These are phyloP conservation scores for Megathymus violae DNA, from an alignment of 1,140 invertebrate species.

Conservation along the genomic window DNA sequence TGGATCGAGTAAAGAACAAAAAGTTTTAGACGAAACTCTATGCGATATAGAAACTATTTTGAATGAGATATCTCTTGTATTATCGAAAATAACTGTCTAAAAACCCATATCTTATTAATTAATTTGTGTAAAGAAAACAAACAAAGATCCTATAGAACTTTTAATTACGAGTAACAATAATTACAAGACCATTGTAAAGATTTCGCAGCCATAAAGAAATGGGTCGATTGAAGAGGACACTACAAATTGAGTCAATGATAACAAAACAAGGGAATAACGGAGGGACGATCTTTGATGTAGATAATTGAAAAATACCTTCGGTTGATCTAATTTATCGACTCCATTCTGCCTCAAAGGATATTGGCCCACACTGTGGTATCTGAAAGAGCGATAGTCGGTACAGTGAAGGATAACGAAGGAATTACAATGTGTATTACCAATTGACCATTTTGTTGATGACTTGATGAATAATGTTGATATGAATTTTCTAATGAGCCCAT, in stretches of 20 bases:
- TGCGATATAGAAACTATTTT: no score
- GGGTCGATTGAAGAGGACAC: constrained; percentile 27
- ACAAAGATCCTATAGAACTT: background rate
- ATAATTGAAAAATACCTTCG: constrained; percentile 21
- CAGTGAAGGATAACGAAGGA: background rate
- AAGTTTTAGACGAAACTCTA: no score
- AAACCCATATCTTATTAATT: constrained; percentile 11
- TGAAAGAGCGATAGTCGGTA: background rate
- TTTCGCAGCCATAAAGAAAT: constrained; percentile 3
- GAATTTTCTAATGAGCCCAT: no score
- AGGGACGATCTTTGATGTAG: constrained; percentile 10
- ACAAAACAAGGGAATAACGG: constrained; percentile 22
- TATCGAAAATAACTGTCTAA: no score
- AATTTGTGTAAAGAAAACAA: constrained; percentile 6
- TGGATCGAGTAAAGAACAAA: no score
- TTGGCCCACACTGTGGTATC: background rate
- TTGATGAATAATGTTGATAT: no score
- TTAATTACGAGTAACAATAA: constrained; percentile 21
- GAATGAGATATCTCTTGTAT: no score
- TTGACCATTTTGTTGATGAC: background rate
- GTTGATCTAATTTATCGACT: constrained; percentile 10
- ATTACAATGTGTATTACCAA: background rate
- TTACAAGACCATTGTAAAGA: constrained; percentile 22
- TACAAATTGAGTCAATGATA: constrained; percentile 26
- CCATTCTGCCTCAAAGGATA: background rate